Conservation (phyloP, 1,140 invertebrate genomes). For the Lepidurus arcticus region DNA sequence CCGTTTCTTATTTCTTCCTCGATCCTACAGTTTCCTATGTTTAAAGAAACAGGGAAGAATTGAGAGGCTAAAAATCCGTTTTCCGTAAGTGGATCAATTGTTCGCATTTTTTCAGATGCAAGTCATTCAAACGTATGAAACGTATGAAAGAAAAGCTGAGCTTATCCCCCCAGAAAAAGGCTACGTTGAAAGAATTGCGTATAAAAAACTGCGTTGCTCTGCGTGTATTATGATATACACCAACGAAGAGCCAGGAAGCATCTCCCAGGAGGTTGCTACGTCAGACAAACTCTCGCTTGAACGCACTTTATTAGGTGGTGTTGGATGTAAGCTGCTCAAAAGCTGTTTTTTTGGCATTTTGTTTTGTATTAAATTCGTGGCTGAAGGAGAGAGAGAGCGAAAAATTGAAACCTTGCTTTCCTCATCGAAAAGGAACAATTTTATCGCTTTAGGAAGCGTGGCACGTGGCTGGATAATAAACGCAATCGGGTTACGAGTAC, state of each 20-base stretch:
- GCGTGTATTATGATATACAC: not conserved
- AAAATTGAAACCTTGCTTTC: too few relatives aligned
- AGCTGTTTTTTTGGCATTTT: not conserved
- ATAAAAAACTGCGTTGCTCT: not conserved
- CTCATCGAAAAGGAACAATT: too few relatives aligned
- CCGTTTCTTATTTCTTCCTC: too few relatives aligned
- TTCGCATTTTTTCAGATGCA: too few relatives aligned
- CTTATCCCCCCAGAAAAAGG: too few relatives aligned
- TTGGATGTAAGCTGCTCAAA: not conserved
- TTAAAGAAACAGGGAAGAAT: too few relatives aligned
- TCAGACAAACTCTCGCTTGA: not conserved
- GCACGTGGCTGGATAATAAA: not conserved
- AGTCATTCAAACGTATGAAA: too few relatives aligned
- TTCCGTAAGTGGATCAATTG: too few relatives aligned
- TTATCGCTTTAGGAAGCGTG: too few relatives aligned
- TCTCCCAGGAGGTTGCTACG: not conserved
- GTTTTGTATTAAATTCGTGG: not conserved
- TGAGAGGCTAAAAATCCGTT: too few relatives aligned
- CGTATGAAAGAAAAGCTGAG: too few relatives aligned
- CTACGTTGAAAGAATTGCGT: not conserved
- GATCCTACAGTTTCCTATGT: too few relatives aligned
- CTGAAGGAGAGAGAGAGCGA: not conserved
- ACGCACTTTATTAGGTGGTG: not conserved
- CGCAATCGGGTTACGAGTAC: not conserved
- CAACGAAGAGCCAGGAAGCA: not conserved